phyloP scores from a whole-genome alignment of 2,888 invertebrate species.

The Cepaea hortensis region DNA sequence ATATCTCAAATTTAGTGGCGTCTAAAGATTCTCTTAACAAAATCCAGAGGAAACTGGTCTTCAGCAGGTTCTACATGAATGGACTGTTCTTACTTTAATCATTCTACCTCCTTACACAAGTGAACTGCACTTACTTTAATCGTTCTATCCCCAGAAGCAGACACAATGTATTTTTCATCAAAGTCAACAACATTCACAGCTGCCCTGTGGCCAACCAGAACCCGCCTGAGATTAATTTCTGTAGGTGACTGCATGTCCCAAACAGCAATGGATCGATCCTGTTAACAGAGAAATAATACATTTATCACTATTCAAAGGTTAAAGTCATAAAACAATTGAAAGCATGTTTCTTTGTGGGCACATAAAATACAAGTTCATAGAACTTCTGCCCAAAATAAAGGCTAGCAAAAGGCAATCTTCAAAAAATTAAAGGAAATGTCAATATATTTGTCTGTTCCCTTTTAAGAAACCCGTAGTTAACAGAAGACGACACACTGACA shows the following conservation, averaged over 20 bases:
- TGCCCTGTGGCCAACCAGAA: constrained; percentile 98
- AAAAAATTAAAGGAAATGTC: too few species aligned
- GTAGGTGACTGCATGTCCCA: constrained; percentile 98
- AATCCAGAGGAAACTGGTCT: background rate
- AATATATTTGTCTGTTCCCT: too few species aligned
- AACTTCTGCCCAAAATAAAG: too few species aligned
- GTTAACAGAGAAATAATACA: background rate
- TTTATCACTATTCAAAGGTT: too few species aligned
- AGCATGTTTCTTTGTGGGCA: too few species aligned
- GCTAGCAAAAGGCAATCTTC: too few species aligned
- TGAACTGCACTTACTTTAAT: constrained; percentile 85
- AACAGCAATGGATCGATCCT: constrained; percentile 94
- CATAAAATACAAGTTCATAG: too few species aligned
- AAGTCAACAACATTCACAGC: constrained; percentile 99
- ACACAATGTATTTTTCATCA: constrained; percentile 99
- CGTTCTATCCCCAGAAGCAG: constrained; percentile 98
- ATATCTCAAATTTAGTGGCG: too few species aligned
- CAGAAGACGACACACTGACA: too few species aligned
- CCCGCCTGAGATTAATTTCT: constrained; percentile 95
- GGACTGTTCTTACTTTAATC: constrained; percentile 85
- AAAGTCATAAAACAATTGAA: too few species aligned
- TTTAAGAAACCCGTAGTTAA: too few species aligned
- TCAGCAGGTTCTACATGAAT: background rate
- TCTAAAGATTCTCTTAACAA: background rate
- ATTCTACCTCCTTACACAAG: constrained; percentile 86